phyloP scores from a whole-genome alignment of 2,113 vertebrate species.

The Okapia johnstoni region DNA sequence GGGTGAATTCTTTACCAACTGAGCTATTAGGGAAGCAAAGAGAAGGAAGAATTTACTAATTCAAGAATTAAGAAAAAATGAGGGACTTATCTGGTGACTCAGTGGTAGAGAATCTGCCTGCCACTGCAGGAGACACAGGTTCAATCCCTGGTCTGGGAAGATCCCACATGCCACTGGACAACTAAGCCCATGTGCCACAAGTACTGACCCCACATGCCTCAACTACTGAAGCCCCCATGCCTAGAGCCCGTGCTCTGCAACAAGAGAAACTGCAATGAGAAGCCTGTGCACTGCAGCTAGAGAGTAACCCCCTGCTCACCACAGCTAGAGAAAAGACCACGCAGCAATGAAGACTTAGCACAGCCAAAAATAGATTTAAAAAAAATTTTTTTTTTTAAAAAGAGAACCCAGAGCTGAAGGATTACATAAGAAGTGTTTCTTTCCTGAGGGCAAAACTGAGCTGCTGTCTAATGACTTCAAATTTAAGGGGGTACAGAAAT shows the following conservation, averaged over 20 bases:
- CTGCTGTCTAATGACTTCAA: not conserved
- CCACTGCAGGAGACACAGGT: not conserved
- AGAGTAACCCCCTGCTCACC: not conserved
- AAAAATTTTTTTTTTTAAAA: rapidly evolving
- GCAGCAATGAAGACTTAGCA: not conserved
- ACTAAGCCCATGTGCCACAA: not conserved
- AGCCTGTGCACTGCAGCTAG: not conserved
- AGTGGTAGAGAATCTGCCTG: not conserved
- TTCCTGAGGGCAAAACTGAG: not conserved
- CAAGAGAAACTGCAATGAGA: not conserved
- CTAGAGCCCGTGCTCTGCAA: not conserved
- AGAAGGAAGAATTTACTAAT: not conserved
- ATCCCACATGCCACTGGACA: not conserved
- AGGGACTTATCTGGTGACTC: not conserved
- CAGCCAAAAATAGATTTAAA: not conserved
- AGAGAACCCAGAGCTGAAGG: not conserved
- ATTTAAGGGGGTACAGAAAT: not conserved
- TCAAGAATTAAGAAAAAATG: slow-evolving; percentile 11
- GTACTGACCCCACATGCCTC: not conserved
- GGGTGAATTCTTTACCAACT: not conserved
- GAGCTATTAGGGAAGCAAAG: not conserved
- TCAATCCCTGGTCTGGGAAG: not conserved
- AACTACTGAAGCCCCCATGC: not conserved
- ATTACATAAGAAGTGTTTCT: not conserved
- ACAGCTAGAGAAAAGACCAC: not conserved